phyloP scores from a whole-genome alignment of 2,888 invertebrate species.

The Dromius quadrimaculatus region DNA sequence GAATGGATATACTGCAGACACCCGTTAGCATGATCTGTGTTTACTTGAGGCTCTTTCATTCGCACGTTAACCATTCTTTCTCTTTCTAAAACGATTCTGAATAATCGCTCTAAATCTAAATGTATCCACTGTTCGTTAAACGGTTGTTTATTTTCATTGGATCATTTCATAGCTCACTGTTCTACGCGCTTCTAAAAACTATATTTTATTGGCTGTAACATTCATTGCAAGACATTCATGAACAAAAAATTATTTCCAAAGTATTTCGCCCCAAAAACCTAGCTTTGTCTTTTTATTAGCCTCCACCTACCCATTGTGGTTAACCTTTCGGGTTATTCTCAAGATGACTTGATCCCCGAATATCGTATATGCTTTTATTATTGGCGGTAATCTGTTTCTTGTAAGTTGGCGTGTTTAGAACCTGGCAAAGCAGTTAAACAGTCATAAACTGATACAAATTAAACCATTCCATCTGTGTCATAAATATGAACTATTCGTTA shows the following conservation, averaged over 20 bases:
- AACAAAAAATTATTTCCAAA: too few relatives aligned
- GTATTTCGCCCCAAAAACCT: too few relatives aligned
- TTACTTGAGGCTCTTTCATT: slow-evolving; percentile 28
- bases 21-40: slow-evolving; percentile 46
- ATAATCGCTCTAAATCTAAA: slow-evolving; percentile 6
- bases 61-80: slow-evolving; percentile 17
- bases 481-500: too few relatives aligned
- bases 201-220: slow-evolving; percentile 22
- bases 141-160: slow-evolving; percentile 22
- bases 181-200: not conserved
- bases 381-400: slow-evolving; percentile 50
- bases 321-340: slow-evolving; percentile 3
- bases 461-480: slow-evolving; percentile 58
- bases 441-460: slow-evolving; percentile 61
- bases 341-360: slow-evolving; percentile 8
- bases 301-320: slow-evolving; percentile 16
- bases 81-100: slow-evolving; percentile 13
- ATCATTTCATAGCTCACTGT: slow-evolving; percentile 25
- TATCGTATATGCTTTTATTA: slow-evolving; percentile 44
- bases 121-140: slow-evolving; percentile 13
- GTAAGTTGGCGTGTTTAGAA: slow-evolving; percentile 36
- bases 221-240: too few relatives aligned
- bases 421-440: slow-evolving; percentile 57
- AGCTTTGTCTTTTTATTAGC: too few relatives aligned
- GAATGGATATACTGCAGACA: slow-evolving; percentile 48